Evolutionary conservation across 2,888 invertebrate genomes (phyloP), one percentile per base, ranked within the genome.

Genomic region (Diabrotica balteata): DNA sequence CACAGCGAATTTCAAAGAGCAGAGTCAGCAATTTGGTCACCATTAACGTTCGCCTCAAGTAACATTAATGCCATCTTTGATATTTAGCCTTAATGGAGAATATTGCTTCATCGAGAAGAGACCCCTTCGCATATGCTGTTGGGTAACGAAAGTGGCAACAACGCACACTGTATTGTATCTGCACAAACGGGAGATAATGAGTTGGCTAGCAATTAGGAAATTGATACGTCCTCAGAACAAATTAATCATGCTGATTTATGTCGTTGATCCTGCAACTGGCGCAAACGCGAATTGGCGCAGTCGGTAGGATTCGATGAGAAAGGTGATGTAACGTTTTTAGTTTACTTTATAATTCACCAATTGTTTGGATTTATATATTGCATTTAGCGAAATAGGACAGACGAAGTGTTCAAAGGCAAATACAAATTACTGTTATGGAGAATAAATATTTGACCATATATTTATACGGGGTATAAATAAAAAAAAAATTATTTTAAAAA

Each of bases 141-240:
- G 47, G 45, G 45, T 62, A 42, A 42, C 42, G 8, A 63, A 57
- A 43, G 52, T 63, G 63, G 59, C 63, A 63, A 67, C 63, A 49
- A 47, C 53, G 50, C 59, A 67, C 57, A 47, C 55, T 62, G 32
- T 47, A 63, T 67, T 67, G 63, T 55, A 51, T 63, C 49, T 50
- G 32, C 44, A 67, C 67, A 67, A 67, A 59, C 55, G 63, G 10
- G 50, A 67, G 63, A 58, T 67, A 67, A 63, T 67, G 63, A 67
- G 59, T 59, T 60, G 49, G 63, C n/a, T 44, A 50, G 67, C 67
- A 67, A 67, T 67, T 67, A 67, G 67, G 67, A 63, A 67, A 67
- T 67, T 63, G 67, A 63, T 67, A 63, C 59, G 63, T 67, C 63
- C 63, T 63, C 63, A 59, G 63, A 50, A 59, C 59, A 55, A 67